phyloP scores from a whole-genome alignment of 2,113 vertebrate genomes.

The Equus quagga region DNA sequence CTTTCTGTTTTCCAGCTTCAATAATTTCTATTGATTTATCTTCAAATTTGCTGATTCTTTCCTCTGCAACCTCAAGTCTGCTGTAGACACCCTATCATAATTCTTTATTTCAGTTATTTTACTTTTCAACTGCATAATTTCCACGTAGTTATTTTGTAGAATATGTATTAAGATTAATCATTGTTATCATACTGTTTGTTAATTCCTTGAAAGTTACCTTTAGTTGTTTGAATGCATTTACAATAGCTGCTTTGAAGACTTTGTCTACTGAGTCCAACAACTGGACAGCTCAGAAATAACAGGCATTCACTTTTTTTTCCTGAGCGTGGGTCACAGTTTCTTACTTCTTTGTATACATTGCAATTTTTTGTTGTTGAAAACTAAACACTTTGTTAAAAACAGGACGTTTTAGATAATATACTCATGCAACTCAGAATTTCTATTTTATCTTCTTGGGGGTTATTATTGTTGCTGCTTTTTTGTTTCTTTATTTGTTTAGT shows the following conservation, averaged over 20 bases:
- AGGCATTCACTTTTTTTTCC: background rate
- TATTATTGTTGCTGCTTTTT: background rate
- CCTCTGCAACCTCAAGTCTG: background rate
- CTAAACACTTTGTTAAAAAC: background rate
- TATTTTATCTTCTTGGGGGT: background rate
- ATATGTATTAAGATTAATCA: background rate
- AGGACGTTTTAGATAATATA: background rate
- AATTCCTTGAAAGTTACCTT: background rate
- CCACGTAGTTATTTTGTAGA: background rate
- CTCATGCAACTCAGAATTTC: background rate
- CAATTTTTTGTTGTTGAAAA: background rate
- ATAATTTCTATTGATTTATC: background rate
- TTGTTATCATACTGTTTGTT: background rate
- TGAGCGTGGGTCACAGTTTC: background rate
- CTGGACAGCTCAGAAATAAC: background rate
- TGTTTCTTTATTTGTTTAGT: background rate
- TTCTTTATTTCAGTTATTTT: background rate
- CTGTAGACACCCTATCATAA: background rate
- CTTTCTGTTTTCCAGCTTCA: background rate
- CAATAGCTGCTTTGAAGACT: background rate
- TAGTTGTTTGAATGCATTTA: background rate
- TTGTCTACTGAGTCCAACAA: background rate
- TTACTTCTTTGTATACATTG: slow-evolving; percentile 4
- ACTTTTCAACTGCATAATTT: background rate
- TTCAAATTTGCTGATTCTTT: slow-evolving; percentile 6